Evolutionary conservation across 2,797 vertebrate species (phyloP), one percentile per base, ranked within the genome.

Genomic region (Dendrocincla fuliginosa): DNA sequence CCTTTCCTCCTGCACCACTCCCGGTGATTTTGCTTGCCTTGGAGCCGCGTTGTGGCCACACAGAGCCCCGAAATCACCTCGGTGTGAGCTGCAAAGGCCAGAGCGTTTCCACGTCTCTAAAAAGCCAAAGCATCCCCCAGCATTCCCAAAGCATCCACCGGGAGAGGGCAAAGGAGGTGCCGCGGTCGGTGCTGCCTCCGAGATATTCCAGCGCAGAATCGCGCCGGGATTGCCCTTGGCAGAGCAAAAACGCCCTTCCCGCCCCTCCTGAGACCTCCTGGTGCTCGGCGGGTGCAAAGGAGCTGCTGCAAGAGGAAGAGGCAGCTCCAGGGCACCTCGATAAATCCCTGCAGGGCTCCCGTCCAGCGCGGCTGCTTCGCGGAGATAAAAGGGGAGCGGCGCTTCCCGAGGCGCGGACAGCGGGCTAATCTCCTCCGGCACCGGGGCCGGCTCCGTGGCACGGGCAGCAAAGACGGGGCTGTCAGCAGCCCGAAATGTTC

Each of bases 341-440:
- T 97, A 96, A 97, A 97, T 94, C 96, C 96, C 95, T 55, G 84
- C 57, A 93, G 93, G 97, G 96, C 98, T 97, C 88, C 39, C 93
- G 82, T 97, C 97, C 98, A 98, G 96, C 83, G 10, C 5, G 25
- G 92, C 98, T 98, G 97, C 95, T 98, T 97, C 92, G 89, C 91
- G 84, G 96, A 98, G 98, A 98, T 98, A 98, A 98, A 96, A 94
- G 95, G 96, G 63, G 97, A 96, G 86, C 84, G 23, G 46, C 20
- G 69, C 76, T 97, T 63, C 94, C 97, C 11, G 41, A 95, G 95
- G 95, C 95, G 23, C 24, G 80, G 96, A 90, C 97, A 95, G 77
- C 10, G 67, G 10, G 69, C 88, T 98, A 98, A 98, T 98, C 97
- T 97, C 92, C 95, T 77, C 52, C 77, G 13, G 82, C 60, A 39